phyloP scores from a whole-genome alignment of 2,113 vertebrate genomes.

The Leucosticte australis region DNA sequence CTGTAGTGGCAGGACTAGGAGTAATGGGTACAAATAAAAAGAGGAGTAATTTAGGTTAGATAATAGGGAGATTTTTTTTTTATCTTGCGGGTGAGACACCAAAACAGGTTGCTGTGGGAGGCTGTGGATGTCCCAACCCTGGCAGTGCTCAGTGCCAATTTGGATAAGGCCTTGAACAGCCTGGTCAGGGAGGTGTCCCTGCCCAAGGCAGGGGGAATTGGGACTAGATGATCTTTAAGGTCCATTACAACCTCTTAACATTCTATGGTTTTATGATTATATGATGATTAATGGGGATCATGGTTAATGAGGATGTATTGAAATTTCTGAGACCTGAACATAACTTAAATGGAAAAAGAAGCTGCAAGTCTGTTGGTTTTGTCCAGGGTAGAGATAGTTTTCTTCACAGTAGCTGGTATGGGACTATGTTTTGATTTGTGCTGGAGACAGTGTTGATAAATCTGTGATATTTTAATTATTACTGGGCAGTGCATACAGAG shows the following conservation, averaged over 20 bases:
- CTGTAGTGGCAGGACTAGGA: background rate
- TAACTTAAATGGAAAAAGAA: background rate
- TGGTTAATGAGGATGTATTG: background rate
- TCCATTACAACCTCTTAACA: background rate
- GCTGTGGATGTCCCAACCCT: background rate
- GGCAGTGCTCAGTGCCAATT: fast-evolving
- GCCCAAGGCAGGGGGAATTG: background rate
- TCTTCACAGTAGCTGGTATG: background rate
- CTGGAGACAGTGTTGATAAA: background rate
- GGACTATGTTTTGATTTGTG: background rate
- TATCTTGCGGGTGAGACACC: background rate
- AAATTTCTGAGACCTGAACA: background rate
- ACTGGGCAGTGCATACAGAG: background rate
- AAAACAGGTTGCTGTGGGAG: background rate
- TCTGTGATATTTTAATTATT: background rate
- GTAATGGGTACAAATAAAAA: background rate
- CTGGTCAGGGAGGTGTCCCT: background rate
- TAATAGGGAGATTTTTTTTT: background rate
- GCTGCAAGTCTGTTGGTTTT: background rate
- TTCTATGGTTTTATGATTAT: background rate
- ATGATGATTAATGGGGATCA: background rate
- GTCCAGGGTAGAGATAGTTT: background rate
- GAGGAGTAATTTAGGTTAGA: background rate
- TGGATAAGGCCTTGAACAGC: background rate
- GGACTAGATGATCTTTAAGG: background rate